Evolutionary conservation across 2,113 vertebrate species (phyloP).

Genomic region (Buteo buteo): DNA sequence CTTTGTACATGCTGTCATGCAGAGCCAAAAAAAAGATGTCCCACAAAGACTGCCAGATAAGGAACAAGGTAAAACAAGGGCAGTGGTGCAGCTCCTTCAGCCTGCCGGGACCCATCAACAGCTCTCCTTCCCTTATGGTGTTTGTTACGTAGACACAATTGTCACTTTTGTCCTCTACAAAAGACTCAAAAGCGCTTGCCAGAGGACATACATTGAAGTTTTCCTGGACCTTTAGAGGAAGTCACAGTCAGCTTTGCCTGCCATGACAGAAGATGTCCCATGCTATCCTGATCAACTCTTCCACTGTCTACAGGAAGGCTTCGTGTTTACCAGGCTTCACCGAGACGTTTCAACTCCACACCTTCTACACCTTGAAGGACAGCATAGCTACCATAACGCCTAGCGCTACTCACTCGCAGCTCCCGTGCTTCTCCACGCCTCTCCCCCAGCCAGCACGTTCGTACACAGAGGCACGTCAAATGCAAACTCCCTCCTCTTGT

Average conservation of each 20-base stretch:
- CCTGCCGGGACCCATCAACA: background rate
- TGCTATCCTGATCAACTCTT: background rate
- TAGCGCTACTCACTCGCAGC: background rate
- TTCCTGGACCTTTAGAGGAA: background rate
- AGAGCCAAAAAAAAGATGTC: background rate
- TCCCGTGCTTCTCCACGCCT: background rate
- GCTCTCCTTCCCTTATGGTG: background rate
- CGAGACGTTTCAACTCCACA: background rate
- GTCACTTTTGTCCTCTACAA: background rate
- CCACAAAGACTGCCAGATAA: background rate
- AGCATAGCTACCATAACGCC: accelerated
- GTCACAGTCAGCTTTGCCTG: background rate
- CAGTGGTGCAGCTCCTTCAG: background rate
- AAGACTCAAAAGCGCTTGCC: background rate
- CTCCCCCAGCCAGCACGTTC: background rate
- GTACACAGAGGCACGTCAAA: accelerated
- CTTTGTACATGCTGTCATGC: too few relatives aligned
- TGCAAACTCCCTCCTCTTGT: background rate
- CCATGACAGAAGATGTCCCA: background rate
- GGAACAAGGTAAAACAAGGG: background rate
- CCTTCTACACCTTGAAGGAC: background rate
- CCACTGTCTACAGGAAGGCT: background rate
- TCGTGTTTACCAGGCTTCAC: background rate
- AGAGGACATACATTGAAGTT: accelerated
- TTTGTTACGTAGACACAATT: accelerated